These are phyloP conservation scores for Gallirallus australis DNA, from an alignment of 2,797 vertebrate species.

Conservation along the genomic window DNA sequence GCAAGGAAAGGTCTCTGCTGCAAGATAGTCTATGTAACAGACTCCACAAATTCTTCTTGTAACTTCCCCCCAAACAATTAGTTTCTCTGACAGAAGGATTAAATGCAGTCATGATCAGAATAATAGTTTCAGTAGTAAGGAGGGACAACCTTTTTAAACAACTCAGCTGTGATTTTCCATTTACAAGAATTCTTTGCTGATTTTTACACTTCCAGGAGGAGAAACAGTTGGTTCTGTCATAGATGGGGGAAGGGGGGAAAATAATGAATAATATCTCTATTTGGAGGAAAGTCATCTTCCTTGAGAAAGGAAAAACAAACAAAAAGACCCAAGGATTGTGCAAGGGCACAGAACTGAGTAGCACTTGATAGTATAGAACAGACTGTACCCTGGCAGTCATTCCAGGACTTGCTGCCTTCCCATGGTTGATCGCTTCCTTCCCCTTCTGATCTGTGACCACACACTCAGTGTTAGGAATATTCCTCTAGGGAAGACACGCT, in stretches of 20 bases:
- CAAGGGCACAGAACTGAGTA: not conserved
- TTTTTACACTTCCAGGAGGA: not conserved
- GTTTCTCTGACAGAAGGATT: not conserved
- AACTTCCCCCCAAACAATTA: not conserved
- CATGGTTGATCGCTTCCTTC: fast-evolving
- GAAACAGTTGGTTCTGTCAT: not conserved
- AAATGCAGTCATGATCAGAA: not conserved
- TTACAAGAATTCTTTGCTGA: not conserved
- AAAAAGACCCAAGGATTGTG: not conserved
- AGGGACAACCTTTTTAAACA: not conserved
- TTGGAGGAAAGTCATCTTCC: not conserved
- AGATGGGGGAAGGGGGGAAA: not conserved
- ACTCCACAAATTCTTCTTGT: not conserved
- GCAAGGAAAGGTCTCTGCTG: not conserved
- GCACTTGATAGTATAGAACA: not conserved
- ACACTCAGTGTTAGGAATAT: not conserved
- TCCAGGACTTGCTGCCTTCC: not conserved
- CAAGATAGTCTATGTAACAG: not conserved
- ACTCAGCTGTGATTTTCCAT: not conserved
- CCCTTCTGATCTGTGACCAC: not conserved
- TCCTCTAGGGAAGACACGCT: not conserved
- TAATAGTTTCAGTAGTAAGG: not conserved
- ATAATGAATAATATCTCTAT: not conserved
- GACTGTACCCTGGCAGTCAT: not conserved
- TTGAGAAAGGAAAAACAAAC: not conserved